Percentiles rank a stretch among this genome's conserved stretches.
Conservation (phyloP, 2,797 vertebrate species). For the Notamacropus eugenii region DNA sequence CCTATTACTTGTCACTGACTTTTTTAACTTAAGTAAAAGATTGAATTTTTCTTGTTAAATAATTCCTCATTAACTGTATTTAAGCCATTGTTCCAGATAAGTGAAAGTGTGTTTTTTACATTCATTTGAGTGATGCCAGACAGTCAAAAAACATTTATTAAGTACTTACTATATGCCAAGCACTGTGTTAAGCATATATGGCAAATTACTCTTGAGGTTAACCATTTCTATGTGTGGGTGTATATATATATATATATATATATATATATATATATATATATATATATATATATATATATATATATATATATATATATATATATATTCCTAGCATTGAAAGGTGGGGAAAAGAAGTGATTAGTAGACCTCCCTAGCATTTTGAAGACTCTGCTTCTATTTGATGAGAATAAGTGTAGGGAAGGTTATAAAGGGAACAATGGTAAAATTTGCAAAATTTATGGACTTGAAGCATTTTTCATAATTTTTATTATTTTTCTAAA, state of each 20-base stretch:
- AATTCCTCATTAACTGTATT: not conserved
- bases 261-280: not conserved
- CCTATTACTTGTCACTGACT: not conserved
- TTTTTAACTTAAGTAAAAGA: not conserved
- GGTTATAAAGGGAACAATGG: not conserved
- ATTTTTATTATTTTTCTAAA: not conserved
- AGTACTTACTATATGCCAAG: too few relatives aligned
- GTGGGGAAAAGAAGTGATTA: not conserved
- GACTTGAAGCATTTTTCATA: not conserved
- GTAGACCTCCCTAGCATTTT: not conserved
- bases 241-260: too few relatives aligned
- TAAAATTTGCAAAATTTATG: not conserved
- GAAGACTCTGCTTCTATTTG: not conserved
- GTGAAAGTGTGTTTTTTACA: not conserved
- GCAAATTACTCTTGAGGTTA: not conserved
- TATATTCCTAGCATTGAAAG: not conserved
- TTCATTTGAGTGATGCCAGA: not conserved
- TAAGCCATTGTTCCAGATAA: not conserved
- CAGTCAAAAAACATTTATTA: not conserved
- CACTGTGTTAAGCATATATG: not conserved
- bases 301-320: too few relatives aligned
- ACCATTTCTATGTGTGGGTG: not conserved
- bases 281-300: too few relatives aligned
- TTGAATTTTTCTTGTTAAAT: not conserved
- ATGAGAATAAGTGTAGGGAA: not conserved